These are phyloP conservation scores for Brachionus sp. DNA, from an alignment of 1,140 invertebrate genomes.

Conservation along the genomic window DNA sequence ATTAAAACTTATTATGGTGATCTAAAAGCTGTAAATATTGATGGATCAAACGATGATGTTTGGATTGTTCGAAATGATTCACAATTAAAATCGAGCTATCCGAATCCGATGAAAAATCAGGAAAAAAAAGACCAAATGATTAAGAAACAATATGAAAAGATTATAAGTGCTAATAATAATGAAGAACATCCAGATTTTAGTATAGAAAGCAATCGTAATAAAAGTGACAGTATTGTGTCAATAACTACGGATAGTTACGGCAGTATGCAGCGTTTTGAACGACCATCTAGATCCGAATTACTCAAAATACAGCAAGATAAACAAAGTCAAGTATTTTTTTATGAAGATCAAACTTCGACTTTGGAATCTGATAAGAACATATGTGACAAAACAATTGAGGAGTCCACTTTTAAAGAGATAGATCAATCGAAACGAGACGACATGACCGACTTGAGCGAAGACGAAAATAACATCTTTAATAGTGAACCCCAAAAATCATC, in stretches of 20 bases:
- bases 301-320: not conserved
- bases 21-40: not conserved
- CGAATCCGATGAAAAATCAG: not conserved
- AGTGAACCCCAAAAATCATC: not conserved
- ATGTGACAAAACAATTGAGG: slow-evolving; percentile 8
- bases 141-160: slow-evolving; percentile 26
- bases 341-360: not conserved
- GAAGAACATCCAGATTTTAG: not conserved
- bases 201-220: not conserved
- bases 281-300: slow-evolving; percentile 14
- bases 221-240: slow-evolving; percentile 31
- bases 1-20: slow-evolving; percentile 13
- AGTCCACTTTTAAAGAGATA: not conserved
- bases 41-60: not conserved
- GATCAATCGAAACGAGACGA: not conserved
- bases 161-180: not conserved
- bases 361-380: slow-evolving; percentile 1
- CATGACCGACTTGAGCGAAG: slow-evolving; percentile 25
- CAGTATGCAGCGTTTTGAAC: slow-evolving; percentile 26
- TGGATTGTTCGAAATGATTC: not conserved
- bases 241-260: slow-evolving; percentile 17
- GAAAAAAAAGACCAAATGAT: not conserved
- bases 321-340: not conserved
- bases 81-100: not conserved
- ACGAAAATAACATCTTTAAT: slow-evolving; percentile 10